Conservation (phyloP, 2,797 vertebrate species). For the Acanthurus lineatus region DNA sequence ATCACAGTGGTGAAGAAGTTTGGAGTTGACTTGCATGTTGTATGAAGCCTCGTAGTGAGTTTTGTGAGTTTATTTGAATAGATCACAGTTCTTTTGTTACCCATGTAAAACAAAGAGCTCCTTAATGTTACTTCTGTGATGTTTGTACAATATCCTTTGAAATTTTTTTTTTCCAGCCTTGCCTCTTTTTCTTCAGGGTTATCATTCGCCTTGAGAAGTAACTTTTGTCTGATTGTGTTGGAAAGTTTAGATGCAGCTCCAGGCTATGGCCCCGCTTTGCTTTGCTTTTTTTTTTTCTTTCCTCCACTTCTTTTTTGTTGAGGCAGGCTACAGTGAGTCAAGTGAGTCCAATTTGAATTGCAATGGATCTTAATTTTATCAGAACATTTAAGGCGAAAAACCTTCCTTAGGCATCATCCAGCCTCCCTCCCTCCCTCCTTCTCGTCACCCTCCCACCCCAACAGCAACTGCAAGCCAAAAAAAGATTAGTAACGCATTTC, state of each 20-base stretch:
- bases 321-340: constrained; percentile 36
- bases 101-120: neutral
- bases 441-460: constrained; percentile 13
- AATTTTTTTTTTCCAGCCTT: neutral
- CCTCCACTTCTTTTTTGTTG: neutral
- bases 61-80: neutral
- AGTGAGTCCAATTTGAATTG: constrained; percentile 64
- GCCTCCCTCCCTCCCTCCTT: neutral
- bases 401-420: constrained; percentile 27
- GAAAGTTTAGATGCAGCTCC: constrained; percentile 50
- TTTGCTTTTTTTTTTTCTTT: neutral
- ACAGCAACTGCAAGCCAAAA: constrained; percentile 62
- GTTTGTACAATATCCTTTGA: neutral
- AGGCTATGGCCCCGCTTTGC: constrained; percentile 28
- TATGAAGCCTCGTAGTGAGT: neutral
- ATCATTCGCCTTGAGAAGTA: constrained; percentile 21
- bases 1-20: neutral
- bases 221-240: constrained; percentile 47
- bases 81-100: neutral
- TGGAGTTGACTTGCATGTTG: neutral
- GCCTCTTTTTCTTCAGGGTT: neutral
- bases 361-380: constrained; percentile 62
- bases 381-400: constrained; percentile 54
- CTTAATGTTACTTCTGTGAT: constrained; percentile 6
- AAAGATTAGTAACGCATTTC: constrained; percentile 54